These are phyloP conservation scores for Pinna nobilis DNA, from an alignment of 1,140 invertebrate genomes.

Conservation along the genomic window DNA sequence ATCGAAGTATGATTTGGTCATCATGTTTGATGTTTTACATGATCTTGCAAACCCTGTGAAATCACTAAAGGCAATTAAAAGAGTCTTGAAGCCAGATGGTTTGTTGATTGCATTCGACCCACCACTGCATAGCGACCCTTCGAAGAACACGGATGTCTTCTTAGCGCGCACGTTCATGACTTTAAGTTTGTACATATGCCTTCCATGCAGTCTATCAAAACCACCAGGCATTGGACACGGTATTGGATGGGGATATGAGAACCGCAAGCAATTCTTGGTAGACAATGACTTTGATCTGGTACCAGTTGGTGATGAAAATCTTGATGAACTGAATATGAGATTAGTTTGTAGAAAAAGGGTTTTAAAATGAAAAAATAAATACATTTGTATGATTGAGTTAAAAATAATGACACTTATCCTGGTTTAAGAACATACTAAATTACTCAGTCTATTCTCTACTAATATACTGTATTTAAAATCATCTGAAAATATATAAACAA, in stretches of 20 bases:
- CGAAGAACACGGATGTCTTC: background rate
- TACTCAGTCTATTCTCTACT: too few relatives aligned
- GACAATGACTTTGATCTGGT: constrained; percentile 11
- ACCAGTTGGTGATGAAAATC: background rate
- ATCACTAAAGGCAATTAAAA: constrained; percentile 1
- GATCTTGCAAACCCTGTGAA: constrained; percentile 21
- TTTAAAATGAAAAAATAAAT: too few relatives aligned
- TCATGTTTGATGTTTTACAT: constrained; percentile 35
- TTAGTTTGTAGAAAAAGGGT: too few relatives aligned
- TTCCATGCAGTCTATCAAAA: constrained; percentile 27
- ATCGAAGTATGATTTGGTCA: constrained; percentile 26
- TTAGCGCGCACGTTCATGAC: background rate
- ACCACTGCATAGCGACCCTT: background rate
- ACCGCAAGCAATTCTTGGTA: constrained; percentile 6
- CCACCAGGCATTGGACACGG: constrained; percentile 11
- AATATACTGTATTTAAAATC: too few relatives aligned
- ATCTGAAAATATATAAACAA: too few relatives aligned
- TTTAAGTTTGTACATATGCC: constrained; percentile 19
- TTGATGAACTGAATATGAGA: too few relatives aligned
- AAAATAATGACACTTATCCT: too few relatives aligned
- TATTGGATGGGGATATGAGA: constrained; percentile 26
- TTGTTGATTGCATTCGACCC: constrained; percentile 16
- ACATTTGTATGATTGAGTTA: too few relatives aligned
- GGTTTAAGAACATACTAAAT: too few relatives aligned
- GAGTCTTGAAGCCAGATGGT: constrained; percentile 26